phyloP scores from a whole-genome alignment of 2,888 invertebrate genomes.

The Holacanthella duospinosa region DNA sequence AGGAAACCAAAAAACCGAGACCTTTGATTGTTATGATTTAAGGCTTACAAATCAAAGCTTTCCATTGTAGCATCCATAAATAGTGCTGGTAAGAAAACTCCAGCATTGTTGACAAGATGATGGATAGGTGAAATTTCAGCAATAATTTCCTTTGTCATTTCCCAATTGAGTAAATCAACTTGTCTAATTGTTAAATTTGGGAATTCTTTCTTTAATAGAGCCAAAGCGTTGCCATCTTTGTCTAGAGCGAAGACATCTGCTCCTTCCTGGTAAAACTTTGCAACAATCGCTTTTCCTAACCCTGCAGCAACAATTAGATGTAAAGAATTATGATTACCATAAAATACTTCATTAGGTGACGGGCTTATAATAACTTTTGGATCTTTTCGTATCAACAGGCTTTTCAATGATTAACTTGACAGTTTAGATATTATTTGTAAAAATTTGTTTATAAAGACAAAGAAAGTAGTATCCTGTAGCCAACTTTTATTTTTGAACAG shows the following conservation, averaged over 20 bases:
- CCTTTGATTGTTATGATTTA: no score
- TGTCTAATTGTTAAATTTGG: conserved; percentile 37
- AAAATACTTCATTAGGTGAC: no score
- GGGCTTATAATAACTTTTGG: no score
- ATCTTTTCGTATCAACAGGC: no score
- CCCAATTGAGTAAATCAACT: conserved; percentile 44
- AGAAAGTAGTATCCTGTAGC: no score
- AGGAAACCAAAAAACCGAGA: no score
- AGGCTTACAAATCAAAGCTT: background rate
- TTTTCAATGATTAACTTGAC: no score
- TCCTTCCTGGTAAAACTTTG: conserved; percentile 39
- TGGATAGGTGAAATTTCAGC: conserved; percentile 41
- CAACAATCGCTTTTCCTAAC: conserved; percentile 40
- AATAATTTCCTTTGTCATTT: conserved; percentile 40
- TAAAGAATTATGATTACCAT: no score
- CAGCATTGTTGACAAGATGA: conserved; percentile 47
- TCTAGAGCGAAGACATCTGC: conserved; percentile 41
- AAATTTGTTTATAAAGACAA: no score
- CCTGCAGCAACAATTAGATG: conserved; percentile 23
- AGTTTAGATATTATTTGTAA: background rate
- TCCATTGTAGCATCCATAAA: background rate
- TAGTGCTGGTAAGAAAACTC: conserved; percentile 29
- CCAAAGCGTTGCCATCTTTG: conserved; percentile 39
- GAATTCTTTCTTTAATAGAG: conserved; percentile 37
- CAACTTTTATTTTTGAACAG: no score